Percentiles rank a stretch among this genome's conserved stretches.
Conservation (phyloP, 2,797 vertebrate genomes). For the Saguinus oedipus region DNA sequence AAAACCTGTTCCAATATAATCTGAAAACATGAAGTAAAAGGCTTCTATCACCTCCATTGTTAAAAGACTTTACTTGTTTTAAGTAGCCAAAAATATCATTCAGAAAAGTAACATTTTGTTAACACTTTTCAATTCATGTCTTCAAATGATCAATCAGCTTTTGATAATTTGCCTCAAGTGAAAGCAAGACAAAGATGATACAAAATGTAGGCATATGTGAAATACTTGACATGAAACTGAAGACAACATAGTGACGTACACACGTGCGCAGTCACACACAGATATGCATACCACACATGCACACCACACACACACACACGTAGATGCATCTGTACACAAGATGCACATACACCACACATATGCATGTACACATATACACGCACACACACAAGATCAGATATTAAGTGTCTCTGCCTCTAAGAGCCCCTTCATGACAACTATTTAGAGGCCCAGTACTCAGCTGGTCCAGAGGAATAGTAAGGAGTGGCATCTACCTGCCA, state of each 20-base stretch:
- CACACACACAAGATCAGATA: not conserved
- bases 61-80: not conserved
- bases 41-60: not conserved
- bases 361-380: no score
- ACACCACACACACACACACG: not conserved
- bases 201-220: not conserved
- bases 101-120: not conserved
- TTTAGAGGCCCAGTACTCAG: not conserved
- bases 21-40: not conserved
- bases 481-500: not conserved
- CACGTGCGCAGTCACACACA: not conserved
- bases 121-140: not conserved
- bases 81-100: not conserved
- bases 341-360: no score
- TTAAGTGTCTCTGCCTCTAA: not conserved
- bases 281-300: not conserved
- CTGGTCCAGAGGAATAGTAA: not conserved
- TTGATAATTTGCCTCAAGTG: not conserved
- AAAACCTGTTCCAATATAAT: not conserved
- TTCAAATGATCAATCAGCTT: not conserved
- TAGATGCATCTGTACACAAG: no score
- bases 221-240: not conserved
- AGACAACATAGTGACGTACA: not conserved
- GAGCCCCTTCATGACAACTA: not conserved
- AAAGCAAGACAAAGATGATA: not conserved